Percentiles rank a stretch among this genome's conserved stretches.
Evolutionary conservation across 2,888 invertebrate species (phyloP).

Genomic region (Erpobdella octoculata): DNA sequence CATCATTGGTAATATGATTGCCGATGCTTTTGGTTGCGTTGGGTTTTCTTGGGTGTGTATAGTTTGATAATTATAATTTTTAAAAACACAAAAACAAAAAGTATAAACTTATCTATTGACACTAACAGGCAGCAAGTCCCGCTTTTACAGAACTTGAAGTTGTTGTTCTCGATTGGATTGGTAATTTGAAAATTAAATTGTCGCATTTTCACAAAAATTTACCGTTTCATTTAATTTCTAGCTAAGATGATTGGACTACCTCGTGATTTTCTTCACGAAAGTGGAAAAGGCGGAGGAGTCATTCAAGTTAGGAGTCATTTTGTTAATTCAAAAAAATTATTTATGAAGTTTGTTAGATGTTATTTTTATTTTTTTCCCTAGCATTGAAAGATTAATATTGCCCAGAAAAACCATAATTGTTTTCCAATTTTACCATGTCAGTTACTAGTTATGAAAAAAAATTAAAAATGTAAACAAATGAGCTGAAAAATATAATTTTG

Average conservation of each 20-base stretch:
- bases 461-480: too few relatives aligned
- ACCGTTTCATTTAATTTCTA: constrained; percentile 30
- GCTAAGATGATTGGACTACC: constrained; percentile 76
- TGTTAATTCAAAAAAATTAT: neutral
- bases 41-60: constrained; percentile 88
- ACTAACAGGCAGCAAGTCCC: constrained; percentile 79
- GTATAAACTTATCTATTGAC: neutral
- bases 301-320: constrained; percentile 61
- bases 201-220: neutral
- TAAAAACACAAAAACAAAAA: neutral
- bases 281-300: constrained; percentile 84
- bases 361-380: too few relatives aligned
- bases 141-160: constrained; percentile 92
- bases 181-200: constrained; percentile 48
- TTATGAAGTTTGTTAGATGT: too few relatives aligned
- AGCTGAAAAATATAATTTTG: too few relatives aligned
- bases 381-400: too few relatives aligned
- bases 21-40: constrained; percentile 89
- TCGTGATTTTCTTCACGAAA: constrained; percentile 72
- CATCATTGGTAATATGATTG: constrained; percentile 91
- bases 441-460: too few relatives aligned
- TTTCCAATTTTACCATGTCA: too few relatives aligned
- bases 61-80: neutral
- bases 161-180: constrained; percentile 89
- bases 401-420: too few relatives aligned